A percentile compares a stretch with the other conserved stretches of the same genome.
Evolutionary conservation across 2,797 vertebrate genomes (phyloP).

Genomic region (Ptychadena robeensis): DNA sequence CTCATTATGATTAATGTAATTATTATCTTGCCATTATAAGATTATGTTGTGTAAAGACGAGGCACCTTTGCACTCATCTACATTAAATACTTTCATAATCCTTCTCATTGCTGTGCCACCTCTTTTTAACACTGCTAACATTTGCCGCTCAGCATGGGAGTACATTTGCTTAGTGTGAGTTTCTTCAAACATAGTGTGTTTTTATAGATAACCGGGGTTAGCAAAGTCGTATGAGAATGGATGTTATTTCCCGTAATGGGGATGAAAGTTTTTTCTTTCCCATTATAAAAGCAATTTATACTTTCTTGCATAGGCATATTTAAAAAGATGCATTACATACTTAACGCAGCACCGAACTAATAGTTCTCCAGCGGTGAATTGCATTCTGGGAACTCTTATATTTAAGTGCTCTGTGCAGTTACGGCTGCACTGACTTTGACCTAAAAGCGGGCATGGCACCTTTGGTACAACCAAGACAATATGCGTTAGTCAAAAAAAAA

Average conservation of each 20-base stretch:
- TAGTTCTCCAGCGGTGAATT: background rate
- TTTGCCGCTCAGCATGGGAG: constrained; percentile 46
- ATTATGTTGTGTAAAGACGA: constrained; percentile 58
- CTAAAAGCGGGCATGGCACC: background rate
- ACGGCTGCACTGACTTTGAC: background rate
- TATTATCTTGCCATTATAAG: constrained; percentile 60
- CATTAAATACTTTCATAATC: constrained; percentile 58
- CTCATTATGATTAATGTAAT: constrained; percentile 61
- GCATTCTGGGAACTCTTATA: constrained; percentile 1
- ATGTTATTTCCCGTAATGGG: constrained; percentile 59
- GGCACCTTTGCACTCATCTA: constrained; percentile 56
- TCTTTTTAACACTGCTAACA: constrained; percentile 53
- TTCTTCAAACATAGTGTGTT: constrained; percentile 45
- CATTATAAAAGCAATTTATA: constrained; percentile 60
- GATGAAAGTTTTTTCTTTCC: constrained; percentile 44
- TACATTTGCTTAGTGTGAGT: constrained; percentile 43
- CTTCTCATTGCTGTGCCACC: constrained; percentile 44
- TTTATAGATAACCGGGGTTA: constrained; percentile 59
- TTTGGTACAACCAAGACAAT: background rate
- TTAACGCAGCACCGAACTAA: constrained; percentile 32
- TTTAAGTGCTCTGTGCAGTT: constrained; percentile 2
- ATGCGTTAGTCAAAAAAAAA: background rate
- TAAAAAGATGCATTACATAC: constrained; percentile 52
- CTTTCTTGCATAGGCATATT: constrained; percentile 45
- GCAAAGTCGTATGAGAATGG: constrained; percentile 33